Evolutionary conservation across 2,888 invertebrate genomes (phyloP), one percentile per base, ranked within the genome.

Genomic region (Tenthredo distinguenda): DNA sequence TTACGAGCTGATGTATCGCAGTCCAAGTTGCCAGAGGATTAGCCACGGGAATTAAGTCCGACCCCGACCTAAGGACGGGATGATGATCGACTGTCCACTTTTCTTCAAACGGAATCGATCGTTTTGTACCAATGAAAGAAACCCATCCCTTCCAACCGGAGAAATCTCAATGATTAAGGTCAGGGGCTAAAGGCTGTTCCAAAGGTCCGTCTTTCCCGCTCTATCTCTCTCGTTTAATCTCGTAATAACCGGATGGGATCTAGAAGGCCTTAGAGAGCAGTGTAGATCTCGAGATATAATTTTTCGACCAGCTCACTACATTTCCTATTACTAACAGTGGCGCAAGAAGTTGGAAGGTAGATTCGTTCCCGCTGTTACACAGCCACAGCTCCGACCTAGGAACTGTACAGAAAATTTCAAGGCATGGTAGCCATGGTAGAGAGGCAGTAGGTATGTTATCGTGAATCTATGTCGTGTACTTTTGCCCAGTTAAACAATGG

Each of bases 171-270:
- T 71, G 37, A 65, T 15, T 31, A 72, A 40, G 26, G 26, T n/a
- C 40, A 87, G 86, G 87, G 87, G 85, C 85, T 85, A 86, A 26
- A 15, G 47, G 76, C 43, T 26, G 40, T 21, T 26, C 31, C 15
- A 89, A 88, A 88, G 88, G 88, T 88, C 87, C 87, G 86, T 85
- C 87, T 79, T 65, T 58, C 85, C 68, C 43, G 43, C 76, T 83
- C 71, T 86, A 90, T 88, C 91, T 91, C 91, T 91, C 91, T 88
- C 86, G 31, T 43, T 76, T 47, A 76, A 76, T 85, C 87, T 88
- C 87, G 91, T 91, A 91, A 92, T 92, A 92, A 91, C 90, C 86
- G 86, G 62, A 62, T 86, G 83, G 58, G 21, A 84, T 88, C 76
- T 84, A 21, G 62, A 62, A 62, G 62, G 62, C 26, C 62, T 62